These are phyloP conservation scores for Pongo abelii DNA, from an alignment of 2,113 vertebrate genomes.

Conservation along the genomic window DNA sequence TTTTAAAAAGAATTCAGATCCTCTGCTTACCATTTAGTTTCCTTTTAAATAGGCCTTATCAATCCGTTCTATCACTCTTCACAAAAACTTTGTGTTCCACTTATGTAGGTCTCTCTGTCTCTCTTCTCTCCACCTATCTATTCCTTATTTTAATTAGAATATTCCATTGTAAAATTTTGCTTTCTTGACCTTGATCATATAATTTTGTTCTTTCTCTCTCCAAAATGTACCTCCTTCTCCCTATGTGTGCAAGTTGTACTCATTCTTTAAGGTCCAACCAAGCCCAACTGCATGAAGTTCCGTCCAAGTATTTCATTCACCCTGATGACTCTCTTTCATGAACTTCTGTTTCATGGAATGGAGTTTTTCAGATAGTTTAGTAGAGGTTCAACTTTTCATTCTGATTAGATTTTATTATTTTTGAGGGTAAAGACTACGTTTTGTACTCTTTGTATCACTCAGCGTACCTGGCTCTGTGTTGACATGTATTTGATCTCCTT, in stretches of 20 bases:
- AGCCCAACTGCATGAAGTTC: neutral
- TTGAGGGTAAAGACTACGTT: neutral
- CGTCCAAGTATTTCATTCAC: neutral
- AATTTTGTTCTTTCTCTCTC: neutral
- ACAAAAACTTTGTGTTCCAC: neutral
- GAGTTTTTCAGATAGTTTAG: neutral
- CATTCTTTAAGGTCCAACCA: neutral
- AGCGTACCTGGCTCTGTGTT: neutral
- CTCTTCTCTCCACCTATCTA: neutral
- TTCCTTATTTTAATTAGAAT: conserved; percentile 25
- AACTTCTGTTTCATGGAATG: neutral
- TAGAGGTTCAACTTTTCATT: conserved; percentile 22
- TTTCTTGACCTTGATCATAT: neutral
- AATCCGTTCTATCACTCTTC: neutral
- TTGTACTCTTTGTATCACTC: neutral
- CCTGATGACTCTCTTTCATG: neutral
- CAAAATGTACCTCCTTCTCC: neutral
- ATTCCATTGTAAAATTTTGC: conserved; percentile 33
- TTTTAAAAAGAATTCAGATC: neutral
- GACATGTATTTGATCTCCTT: neutral
- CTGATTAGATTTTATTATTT: neutral
- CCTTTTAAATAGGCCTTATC: neutral
- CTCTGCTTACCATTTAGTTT: neutral
- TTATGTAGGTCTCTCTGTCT: neutral
- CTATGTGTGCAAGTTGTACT: neutral